Evolutionary conservation across 2,888 invertebrate genomes (phyloP), one percentile per base, ranked within the genome.

Genomic region (Calliopum simillimum): DNA sequence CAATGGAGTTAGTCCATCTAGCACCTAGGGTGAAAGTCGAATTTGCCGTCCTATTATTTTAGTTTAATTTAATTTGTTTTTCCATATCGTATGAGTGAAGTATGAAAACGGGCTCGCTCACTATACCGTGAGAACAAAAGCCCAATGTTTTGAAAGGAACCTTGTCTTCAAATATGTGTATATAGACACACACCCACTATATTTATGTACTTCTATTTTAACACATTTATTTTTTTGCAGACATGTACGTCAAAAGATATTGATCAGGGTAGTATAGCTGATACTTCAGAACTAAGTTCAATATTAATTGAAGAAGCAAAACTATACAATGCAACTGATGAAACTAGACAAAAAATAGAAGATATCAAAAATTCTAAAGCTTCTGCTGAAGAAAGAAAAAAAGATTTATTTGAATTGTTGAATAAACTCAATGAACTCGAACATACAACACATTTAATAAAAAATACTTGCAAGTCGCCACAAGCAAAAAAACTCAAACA

Each of bases 401-500:
- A 47, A 16, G 46, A 66, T 46, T 6, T 56, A 47, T n/a, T 46
- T 3, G 4, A 44, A 25, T 25, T 66, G 11, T 21, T 66, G 25
- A 23, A 46, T 3, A 56, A 66, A 25, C 33, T 66, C n/a, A 56
- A 23, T 44, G 25, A 44, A n/a, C 19, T 66, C 5, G 46, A 56
- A 12, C 14, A 23, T 14, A 56, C 46, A 56, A 5, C 21, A 6
- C 33, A 66, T 33, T 46, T 25, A 12, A 4, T 56, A 4, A 55
- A 56, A 65, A 44, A 41, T 6, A 65, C 16, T 21, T 4, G 8
- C 33, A 33, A 33, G 33, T 33, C 33, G 8, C 33, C 33, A 6
- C 33, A 33, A 33, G 8, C 33, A 33, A 33, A 33, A 33, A 33
- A 33, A 33, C 33, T 33, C 33, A 33, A 33, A 8, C 33, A 33